These are phyloP conservation scores for Drosophila nigrodunni DNA, from an alignment of 1,140 invertebrate species.

Conservation along the genomic window DNA sequence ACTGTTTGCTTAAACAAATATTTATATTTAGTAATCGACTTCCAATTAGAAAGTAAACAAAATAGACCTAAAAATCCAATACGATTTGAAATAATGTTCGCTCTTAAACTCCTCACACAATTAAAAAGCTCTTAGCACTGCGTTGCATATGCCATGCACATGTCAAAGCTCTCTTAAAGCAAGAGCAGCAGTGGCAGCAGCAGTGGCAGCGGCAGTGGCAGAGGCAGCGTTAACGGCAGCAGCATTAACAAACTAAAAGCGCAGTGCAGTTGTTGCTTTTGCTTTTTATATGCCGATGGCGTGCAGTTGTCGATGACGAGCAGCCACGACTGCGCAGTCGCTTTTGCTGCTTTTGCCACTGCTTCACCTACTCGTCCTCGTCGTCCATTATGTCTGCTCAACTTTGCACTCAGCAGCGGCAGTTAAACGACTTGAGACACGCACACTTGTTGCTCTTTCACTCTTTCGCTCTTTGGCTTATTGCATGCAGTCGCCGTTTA, in stretches of 20 bases:
- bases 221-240: background rate
- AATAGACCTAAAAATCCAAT: background rate
- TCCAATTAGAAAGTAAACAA: background rate
- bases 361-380: constrained; percentile 9
- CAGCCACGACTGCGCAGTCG: constrained; percentile 58
- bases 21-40: background rate
- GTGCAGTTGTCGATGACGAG: constrained; percentile 62
- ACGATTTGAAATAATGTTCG: background rate
- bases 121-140: background rate
- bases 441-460: constrained; percentile 77
- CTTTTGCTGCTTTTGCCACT: constrained; percentile 19
- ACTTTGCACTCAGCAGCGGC: constrained; percentile 70
- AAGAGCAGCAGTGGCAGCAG: constrained; percentile 17
- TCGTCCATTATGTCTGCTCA: constrained; percentile 64
- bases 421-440: constrained; percentile 80
- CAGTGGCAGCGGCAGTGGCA: background rate
- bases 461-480: constrained; percentile 52
- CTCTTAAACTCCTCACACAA: background rate
- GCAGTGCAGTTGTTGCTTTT: constrained; percentile 37
- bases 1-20: background rate
- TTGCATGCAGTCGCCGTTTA: constrained; percentile 40
- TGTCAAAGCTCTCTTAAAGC: constrained; percentile 23
- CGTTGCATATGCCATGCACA: background rate
- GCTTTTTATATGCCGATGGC: constrained; percentile 73
- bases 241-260: constrained; percentile 34